Evolutionary conservation across 2,113 vertebrate genomes (phyloP).

Genomic region (Dromaius novaehollandiae): DNA sequence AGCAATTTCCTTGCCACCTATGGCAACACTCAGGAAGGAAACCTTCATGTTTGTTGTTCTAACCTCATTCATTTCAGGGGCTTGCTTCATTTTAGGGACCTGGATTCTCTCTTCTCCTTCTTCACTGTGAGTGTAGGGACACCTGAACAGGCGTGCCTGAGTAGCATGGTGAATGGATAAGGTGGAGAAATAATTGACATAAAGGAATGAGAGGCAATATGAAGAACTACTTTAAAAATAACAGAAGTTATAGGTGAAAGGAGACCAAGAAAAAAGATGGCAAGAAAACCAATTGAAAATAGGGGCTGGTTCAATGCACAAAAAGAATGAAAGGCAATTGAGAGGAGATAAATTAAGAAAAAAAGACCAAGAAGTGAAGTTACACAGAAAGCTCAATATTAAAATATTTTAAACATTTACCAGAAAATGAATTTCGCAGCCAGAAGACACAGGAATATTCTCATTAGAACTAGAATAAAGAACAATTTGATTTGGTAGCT

Average conservation of each 20-base stretch:
- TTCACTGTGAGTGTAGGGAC: not conserved
- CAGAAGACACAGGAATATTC: not conserved
- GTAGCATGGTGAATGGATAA: not conserved
- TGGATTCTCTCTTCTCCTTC: not conserved
- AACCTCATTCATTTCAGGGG: not conserved
- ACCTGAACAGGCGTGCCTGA: not conserved
- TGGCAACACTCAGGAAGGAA: not conserved
- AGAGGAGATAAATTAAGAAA: not conserved
- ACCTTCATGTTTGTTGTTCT: not conserved
- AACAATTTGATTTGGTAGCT: not conserved
- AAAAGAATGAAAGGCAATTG: not conserved
- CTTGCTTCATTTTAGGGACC: not conserved
- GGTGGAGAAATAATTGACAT: not conserved
- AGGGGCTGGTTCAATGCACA: fast-evolving
- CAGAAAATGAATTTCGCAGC: not conserved
- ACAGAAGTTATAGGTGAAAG: not conserved
- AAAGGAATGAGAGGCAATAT: not conserved
- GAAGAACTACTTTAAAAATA: not conserved
- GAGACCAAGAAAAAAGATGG: not conserved
- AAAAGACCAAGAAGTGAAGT: not conserved
- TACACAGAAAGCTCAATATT: not conserved
- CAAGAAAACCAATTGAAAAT: not conserved
- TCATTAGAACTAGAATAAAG: not conserved
- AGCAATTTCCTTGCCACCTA: not conserved
- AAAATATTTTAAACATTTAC: not conserved